Percentiles rank a stretch among this genome's conserved stretches.
phyloP scores from a whole-genome alignment of 2,888 invertebrate species.

The Axea sp. region DNA sequence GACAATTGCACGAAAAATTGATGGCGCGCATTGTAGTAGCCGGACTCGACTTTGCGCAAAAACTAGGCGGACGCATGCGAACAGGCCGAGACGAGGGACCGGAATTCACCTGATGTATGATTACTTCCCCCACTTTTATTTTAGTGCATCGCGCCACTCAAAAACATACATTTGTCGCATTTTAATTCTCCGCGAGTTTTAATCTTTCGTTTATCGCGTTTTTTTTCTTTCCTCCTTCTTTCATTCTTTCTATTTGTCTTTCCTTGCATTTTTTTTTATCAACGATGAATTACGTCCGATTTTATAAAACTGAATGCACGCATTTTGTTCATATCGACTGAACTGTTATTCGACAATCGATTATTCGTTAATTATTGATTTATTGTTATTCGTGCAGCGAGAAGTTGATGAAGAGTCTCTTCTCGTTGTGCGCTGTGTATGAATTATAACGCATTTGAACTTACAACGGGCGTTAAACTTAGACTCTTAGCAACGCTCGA shows the following conservation, averaged over 20 bases:
- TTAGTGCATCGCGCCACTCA: slow-evolving; percentile 57
- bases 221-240: no score
- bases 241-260: no score
- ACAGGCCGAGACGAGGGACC: slow-evolving; percentile 62
- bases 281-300: slow-evolving; percentile 34
- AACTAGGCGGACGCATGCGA: slow-evolving; percentile 64
- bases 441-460: slow-evolving; percentile 24
- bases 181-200: slow-evolving; percentile 55
- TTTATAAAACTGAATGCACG: slow-evolving; percentile 14
- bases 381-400: background rate
- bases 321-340: background rate
- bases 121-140: slow-evolving; percentile 59
- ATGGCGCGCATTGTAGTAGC: slow-evolving; percentile 59
- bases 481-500: slow-evolving; percentile 13
- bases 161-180: slow-evolving; percentile 61
- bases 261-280: no score
- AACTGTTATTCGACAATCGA: background rate
- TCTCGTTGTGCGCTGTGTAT: no score
- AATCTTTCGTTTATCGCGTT: slow-evolving; percentile 49
- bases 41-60: slow-evolving; percentile 52
- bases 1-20: slow-evolving; percentile 63
- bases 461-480: slow-evolving; percentile 20
- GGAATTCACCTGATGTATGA: slow-evolving; percentile 63
- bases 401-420: no score
- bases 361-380: background rate